A percentile compares a stretch with the other conserved stretches of the same genome.
Conservation (phyloP, 2,113 vertebrate species). For the Cairina moschata region DNA sequence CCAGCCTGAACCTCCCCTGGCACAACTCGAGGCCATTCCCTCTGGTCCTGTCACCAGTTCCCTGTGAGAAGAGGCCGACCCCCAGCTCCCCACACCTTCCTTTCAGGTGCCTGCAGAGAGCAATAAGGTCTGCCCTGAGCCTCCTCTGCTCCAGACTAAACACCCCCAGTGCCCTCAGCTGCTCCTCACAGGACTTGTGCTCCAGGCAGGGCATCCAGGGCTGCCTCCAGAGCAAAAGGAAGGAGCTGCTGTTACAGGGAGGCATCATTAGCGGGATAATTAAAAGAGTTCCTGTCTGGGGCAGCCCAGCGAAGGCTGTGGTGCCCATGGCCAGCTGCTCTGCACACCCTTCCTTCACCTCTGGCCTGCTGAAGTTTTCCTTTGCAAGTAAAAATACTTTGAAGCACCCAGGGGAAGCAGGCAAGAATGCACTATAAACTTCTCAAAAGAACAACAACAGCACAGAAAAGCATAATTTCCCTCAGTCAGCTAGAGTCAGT, state of each 20-base stretch:
- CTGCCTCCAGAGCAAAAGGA: not conserved
- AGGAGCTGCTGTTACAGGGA: not conserved
- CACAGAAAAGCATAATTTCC: not conserved
- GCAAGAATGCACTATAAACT: no score
- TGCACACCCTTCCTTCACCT: rapidly evolving
- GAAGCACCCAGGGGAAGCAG: rapidly evolving
- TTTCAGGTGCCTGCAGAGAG: no score
- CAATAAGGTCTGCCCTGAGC: not conserved
- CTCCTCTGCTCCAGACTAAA: not conserved
- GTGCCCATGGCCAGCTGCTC: rapidly evolving
- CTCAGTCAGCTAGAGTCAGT: rapidly evolving
- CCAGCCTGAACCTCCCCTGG: no score
- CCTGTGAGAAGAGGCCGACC: no score
- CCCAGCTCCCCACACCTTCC: no score
- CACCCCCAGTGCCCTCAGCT: no score
- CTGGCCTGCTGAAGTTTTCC: no score
- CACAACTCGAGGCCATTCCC: no score
- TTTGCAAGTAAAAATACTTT: rapidly evolving
- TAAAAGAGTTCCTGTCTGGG: not conserved
- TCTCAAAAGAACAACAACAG: not conserved
- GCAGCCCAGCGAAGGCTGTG: rapidly evolving
- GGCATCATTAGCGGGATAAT: not conserved
- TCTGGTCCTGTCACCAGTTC: no score
- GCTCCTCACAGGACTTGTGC: no score
- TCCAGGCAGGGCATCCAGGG: no score